Percentiles rank a stretch among this genome's conserved stretches.
phyloP scores from a whole-genome alignment of 2,888 invertebrate genomes.

The Strigamia crassipes region DNA sequence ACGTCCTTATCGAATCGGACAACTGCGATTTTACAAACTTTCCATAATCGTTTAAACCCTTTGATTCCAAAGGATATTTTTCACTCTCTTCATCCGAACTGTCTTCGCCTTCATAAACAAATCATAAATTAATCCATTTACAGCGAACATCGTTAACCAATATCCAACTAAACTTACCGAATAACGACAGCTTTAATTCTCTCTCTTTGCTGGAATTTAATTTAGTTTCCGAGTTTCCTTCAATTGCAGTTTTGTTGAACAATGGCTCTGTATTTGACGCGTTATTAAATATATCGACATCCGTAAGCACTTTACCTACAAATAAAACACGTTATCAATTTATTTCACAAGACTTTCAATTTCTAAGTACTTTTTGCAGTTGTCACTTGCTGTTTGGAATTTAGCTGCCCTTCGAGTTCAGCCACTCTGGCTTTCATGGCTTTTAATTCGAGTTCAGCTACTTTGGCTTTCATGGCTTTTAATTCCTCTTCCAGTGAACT shows the following conservation, averaged over 20 bases:
- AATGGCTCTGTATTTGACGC: not conserved
- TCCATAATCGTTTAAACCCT: not conserved
- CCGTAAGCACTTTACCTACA: not conserved
- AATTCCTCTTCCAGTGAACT: not conserved
- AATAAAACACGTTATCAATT: not conserved
- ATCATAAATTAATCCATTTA: too few relatives aligned
- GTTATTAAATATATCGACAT: not conserved
- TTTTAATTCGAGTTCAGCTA: not conserved
- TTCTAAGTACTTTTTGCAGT: not conserved
- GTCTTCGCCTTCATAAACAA: not conserved
- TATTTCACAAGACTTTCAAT: not conserved
- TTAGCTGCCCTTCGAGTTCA: not conserved
- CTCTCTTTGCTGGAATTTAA: not conserved
- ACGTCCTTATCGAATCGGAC: not conserved
- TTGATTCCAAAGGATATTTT: not conserved
- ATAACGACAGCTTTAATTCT: not conserved
- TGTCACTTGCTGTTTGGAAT: not conserved
- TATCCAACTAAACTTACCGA: not conserved
- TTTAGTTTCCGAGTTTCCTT: not conserved
- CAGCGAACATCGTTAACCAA: too few relatives aligned
- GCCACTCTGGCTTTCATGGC: not conserved
- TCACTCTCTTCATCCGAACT: not conserved
- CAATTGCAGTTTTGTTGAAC: too few relatives aligned
- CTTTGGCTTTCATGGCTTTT: not conserved
- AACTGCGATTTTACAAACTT: not conserved